phyloP scores from a whole-genome alignment of 2,888 invertebrate genomes.

The Micoletzkya japonica region DNA sequence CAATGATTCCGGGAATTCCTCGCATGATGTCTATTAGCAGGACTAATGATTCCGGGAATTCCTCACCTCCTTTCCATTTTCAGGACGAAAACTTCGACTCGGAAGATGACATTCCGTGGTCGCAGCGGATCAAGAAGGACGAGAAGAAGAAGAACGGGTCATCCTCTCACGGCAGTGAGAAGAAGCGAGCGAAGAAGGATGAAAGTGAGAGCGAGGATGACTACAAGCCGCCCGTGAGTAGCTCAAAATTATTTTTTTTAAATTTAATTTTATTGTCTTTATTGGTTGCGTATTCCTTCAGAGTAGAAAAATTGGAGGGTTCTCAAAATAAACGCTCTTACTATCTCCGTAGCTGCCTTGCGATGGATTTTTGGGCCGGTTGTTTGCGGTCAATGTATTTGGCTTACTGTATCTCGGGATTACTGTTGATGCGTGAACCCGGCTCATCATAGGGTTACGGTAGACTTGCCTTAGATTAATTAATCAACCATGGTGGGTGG shows the following conservation, averaged over 20 bases:
- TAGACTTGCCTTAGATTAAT: no score
- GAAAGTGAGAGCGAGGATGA: conserved; percentile 49
- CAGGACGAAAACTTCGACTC: conserved; percentile 28
- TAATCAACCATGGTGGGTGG: no score
- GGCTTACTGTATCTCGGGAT: no score
- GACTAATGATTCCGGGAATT: not conserved
- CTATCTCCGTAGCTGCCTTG: no score
- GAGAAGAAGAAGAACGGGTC: conserved; percentile 14
- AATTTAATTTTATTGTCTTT: not conserved
- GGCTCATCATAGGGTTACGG: no score
- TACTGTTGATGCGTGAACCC: no score
- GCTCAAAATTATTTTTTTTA: not conserved
- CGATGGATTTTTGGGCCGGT: no score
- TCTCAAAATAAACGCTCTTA: no score
- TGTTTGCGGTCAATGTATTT: no score
- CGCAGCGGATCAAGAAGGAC: conserved; percentile 29
- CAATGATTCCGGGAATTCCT: not conserved
- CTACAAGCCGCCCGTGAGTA: conserved; percentile 35
- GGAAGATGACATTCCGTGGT: conserved; percentile 35
- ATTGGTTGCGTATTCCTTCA: no score
- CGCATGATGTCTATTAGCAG: not conserved
- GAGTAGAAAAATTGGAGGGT: no score
- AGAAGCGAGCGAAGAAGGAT: conserved; percentile 31
- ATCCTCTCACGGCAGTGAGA: conserved; percentile 11
- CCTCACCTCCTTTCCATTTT: not conserved